These are phyloP conservation scores for Lasioglossum villosulum DNA, from an alignment of 2,888 invertebrate genomes.

Conservation along the genomic window DNA sequence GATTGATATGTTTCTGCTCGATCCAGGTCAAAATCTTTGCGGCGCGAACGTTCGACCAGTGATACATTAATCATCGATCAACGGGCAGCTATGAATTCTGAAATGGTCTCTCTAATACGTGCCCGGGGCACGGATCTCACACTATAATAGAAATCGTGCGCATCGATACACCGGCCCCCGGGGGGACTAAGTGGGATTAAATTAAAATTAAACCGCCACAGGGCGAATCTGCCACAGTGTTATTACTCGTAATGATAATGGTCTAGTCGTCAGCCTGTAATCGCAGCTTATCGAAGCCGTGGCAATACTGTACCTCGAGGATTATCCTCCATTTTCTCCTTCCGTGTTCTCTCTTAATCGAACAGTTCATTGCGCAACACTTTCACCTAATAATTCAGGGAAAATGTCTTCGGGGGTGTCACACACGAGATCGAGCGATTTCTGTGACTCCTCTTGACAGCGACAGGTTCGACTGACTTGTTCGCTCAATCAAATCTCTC, in stretches of 20 bases:
- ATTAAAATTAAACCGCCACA: conserved; percentile 11
- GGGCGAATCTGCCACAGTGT: conserved; percentile 13
- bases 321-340: conserved; percentile 24
- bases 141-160: conserved; percentile 2
- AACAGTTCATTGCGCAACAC: conserved; percentile 18
- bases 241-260: conserved; percentile 23
- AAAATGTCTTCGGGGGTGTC: background rate
- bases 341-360: background rate
- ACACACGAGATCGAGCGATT: background rate
- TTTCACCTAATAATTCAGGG: background rate
- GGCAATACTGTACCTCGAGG: background rate
- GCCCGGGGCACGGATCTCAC: conserved; percentile 1
- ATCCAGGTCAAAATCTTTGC: background rate
- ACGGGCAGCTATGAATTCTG: conserved; percentile 51
- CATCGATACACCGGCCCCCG: background rate
- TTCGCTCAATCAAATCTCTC: background rate
- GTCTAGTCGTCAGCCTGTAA: conserved; percentile 12
- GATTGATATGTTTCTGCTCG: background rate
- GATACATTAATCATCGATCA: conserved; percentile 9
- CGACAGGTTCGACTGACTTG: background rate
- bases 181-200: conserved; percentile 1
- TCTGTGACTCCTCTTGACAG: background rate
- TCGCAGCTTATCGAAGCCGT: conserved; percentile 14
- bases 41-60: background rate
- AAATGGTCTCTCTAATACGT: background rate